A percentile compares a stretch with the other conserved stretches of the same genome.
Conservation (phyloP, 2,888 invertebrate species). For the Eugnorisma glareosa region DNA sequence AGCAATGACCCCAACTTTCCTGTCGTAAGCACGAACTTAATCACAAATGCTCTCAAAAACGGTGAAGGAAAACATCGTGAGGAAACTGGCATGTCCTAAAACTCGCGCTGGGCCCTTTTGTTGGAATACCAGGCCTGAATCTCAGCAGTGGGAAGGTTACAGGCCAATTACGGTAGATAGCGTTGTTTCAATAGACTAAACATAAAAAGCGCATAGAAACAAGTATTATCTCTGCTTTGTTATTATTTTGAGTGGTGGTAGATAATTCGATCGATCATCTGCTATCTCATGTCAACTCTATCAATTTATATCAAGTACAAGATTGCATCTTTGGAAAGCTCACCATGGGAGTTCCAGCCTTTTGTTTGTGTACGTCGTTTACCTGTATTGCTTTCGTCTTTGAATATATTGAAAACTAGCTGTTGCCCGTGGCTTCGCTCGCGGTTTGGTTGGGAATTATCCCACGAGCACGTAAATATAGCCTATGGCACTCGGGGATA, state of each 20-base stretch:
- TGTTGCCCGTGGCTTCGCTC: too few relatives aligned
- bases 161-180: not conserved
- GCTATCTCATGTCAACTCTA: conserved; percentile 11
- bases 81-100: not conserved
- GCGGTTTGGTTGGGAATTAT: too few relatives aligned
- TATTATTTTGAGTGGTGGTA: conserved; percentile 17
- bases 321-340: conserved; percentile 5
- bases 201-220: conserved; percentile 3
- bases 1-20: not conserved
- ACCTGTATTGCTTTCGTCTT: not conserved
- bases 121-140: not conserved
- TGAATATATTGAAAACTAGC: too few relatives aligned
- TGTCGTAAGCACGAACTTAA: too few relatives aligned
- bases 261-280: conserved; percentile 20
- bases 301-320: conserved; percentile 1
- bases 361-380: not conserved
- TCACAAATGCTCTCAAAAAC: not conserved
- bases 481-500: too few relatives aligned
- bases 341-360: not conserved
- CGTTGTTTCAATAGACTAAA: not conserved
- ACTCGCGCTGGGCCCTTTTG: not conserved
- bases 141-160: not conserved
- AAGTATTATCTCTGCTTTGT: conserved; percentile 3
- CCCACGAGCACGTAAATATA: too few relatives aligned
- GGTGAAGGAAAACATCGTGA: not conserved